phyloP scores from a whole-genome alignment of 2,113 vertebrate genomes.

The Erinaceus europaeus region DNA sequence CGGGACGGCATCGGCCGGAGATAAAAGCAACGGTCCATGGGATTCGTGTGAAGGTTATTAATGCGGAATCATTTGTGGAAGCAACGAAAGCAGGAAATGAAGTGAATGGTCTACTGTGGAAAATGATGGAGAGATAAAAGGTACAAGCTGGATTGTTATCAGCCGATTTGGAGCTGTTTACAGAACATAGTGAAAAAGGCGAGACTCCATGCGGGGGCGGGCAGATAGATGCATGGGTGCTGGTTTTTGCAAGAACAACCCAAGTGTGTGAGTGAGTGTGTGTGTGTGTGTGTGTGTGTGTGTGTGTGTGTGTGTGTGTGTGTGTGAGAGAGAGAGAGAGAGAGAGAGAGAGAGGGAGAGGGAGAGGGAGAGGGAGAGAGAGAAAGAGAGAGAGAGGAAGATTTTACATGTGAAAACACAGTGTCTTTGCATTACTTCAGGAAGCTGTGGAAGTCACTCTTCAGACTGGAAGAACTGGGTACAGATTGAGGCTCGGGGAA shows the following conservation, averaged over 20 bases:
- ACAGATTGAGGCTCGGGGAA: not conserved
- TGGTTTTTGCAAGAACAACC: not conserved
- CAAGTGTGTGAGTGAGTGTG: not conserved
- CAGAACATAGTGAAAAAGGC: not conserved
- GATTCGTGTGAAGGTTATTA: not conserved
- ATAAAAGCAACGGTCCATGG: not conserved
- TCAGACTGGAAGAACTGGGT: not conserved
- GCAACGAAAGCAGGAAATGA: not conserved
- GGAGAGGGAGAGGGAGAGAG: too few species aligned
- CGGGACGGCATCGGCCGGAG: not conserved
- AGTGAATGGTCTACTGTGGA: not conserved
- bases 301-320: too few species aligned
- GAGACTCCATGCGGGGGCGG: too few species aligned
- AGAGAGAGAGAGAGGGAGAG: too few species aligned
- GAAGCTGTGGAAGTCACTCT: too few species aligned
- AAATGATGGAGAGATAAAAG: not conserved
- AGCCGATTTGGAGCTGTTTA: not conserved
- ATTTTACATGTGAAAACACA: too few species aligned
- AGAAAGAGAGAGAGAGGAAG: too few species aligned
- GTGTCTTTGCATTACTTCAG: too few species aligned
- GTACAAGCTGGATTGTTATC: not conserved
- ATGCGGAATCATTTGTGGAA: not conserved
- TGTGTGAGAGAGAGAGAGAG: too few species aligned
- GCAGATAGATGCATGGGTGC: not conserved
- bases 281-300: not conserved